A percentile compares a stretch with the other conserved stretches of the same genome.
Conservation (phyloP, 2,888 invertebrate species). For the Eumerus sabulonum region DNA sequence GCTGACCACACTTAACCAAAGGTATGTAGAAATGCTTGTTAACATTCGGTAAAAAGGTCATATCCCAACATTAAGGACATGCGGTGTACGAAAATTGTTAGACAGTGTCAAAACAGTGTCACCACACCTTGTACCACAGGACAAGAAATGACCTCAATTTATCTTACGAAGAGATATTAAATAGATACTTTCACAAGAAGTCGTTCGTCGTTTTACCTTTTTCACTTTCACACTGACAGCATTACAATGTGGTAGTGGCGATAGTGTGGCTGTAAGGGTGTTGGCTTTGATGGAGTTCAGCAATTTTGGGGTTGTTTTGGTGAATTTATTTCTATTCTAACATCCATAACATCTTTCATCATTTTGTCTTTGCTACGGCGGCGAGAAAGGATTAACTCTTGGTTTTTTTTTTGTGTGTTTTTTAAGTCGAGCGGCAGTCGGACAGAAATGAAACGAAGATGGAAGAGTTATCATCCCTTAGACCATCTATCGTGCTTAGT, state of each 20-base stretch:
- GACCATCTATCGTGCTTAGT: conserved; percentile 31
- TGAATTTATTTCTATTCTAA: conserved; percentile 61
- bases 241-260: conserved; percentile 9
- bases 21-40: conserved; percentile 63
- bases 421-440: too few relatives aligned
- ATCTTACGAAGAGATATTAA: conserved; percentile 73
- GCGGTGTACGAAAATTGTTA: conserved; percentile 71
- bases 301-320: conserved; percentile 47
- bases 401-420: too few relatives aligned
- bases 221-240: conserved; percentile 43
- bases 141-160: conserved; percentile 78
- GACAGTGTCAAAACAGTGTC: conserved; percentile 73
- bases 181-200: conserved; percentile 59
- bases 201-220: conserved; percentile 67
- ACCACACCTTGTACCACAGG: conserved; percentile 71
- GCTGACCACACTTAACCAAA: conserved; percentile 48
- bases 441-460: conserved; percentile 17
- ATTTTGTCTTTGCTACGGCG: conserved; percentile 45
- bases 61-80: conserved; percentile 76
- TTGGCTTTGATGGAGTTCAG: conserved; percentile 36
- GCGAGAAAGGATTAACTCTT: conserved; percentile 49
- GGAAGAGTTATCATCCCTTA: conserved; percentile 50
- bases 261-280: conserved; percentile 6
- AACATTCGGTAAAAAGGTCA: conserved; percentile 66
- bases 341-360: conserved; percentile 63